Evolutionary conservation across 1,140 invertebrate genomes (phyloP), one percentile per base, ranked within the genome.

Genomic region (Orius insidiosus): DNA sequence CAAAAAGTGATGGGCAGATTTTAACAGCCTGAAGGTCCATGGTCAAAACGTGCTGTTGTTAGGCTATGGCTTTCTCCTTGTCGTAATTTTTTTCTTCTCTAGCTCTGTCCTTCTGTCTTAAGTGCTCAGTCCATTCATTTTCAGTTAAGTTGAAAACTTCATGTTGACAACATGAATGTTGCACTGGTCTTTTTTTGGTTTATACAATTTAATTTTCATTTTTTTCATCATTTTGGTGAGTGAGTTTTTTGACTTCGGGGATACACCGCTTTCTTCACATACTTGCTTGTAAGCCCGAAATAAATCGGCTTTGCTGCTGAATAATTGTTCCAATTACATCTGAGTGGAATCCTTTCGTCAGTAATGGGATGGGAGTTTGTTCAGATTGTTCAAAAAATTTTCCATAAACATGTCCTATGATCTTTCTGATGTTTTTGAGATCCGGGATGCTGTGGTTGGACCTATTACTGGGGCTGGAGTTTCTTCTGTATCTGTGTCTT

Each of bases 21-120:
- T 54, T 48, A 5, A 57, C 53, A 14, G 50, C 45, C 44, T 52
- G 40, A 3, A 56, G 14, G 46, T 57, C 54, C 46, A 53, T 45
- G 8, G 47, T 49, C 9, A 53, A 8, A 43, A 15, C 5, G 15
- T 45, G 39, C 7, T 24, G n/a, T 40, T 46, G 9, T 18, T 31
- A 18, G 6, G 14, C 30, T 10, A 6, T 18, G 19, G 37, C 37
- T 43, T 2, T 41, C 39, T 47, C 37, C 39, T 36, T n/a, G n/a
- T n/a, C n/a, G n/a, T n/a, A n/a, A n/a, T n/a, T n/a, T n/a, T n/a
- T n/a, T n/a, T n/a, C n/a, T 2, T 40, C 9, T 39, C 46, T 5
- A 3, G 46, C 37, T 47, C 6, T 6, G n/a, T 13, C 13, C 2
- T 47, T 41, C 37, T 47, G 11, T 18, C 3, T 8, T 8, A n/a